phyloP scores from a whole-genome alignment of 1,140 invertebrate genomes.

The Semibalanus balanoides region DNA sequence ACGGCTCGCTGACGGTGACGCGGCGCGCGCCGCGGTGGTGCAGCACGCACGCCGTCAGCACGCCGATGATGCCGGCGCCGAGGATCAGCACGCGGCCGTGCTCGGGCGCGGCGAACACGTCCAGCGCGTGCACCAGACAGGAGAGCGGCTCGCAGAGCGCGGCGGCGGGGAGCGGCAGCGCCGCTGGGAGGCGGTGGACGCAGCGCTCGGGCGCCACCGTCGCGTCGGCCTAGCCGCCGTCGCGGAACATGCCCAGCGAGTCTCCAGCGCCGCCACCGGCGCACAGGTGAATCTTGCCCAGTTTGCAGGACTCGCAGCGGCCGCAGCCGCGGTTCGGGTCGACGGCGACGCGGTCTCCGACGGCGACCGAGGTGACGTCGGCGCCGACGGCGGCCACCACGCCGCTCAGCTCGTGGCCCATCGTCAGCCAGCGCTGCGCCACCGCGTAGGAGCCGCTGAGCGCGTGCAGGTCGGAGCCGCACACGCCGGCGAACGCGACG shows the following conservation, averaged over 20 bases:
- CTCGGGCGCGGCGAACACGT: constrained; percentile 41
- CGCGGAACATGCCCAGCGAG: constrained; percentile 45
- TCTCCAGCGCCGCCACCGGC: constrained; percentile 39
- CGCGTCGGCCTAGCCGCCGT: constrained; percentile 52
- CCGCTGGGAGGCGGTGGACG: constrained; percentile 37
- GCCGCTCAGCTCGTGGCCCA: constrained; percentile 58
- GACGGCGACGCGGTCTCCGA: constrained; percentile 46
- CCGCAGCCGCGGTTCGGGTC: constrained; percentile 51
- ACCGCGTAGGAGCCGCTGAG: constrained; percentile 30
- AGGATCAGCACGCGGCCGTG: constrained; percentile 44
- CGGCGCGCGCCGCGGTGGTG: constrained; percentile 49
- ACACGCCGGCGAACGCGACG: too few species aligned
- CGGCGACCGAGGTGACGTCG: constrained; percentile 40
- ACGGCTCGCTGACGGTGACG: constrained; percentile 48
- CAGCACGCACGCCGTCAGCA: constrained; percentile 45
- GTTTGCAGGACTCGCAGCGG: constrained; percentile 42
- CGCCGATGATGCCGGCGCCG: constrained; percentile 55
- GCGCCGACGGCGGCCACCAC: constrained; percentile 41
- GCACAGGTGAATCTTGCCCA: constrained; percentile 45
- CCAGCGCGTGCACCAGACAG: constrained; percentile 49
- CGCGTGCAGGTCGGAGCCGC: constrained; percentile 68
- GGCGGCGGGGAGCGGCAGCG: constrained; percentile 26
- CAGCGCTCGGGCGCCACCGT: constrained; percentile 38
- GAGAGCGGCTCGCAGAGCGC: constrained; percentile 49
- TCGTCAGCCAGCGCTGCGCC: constrained; percentile 28